phyloP scores from a whole-genome alignment of 2,797 vertebrate genomes.

The Falco columbarius region DNA sequence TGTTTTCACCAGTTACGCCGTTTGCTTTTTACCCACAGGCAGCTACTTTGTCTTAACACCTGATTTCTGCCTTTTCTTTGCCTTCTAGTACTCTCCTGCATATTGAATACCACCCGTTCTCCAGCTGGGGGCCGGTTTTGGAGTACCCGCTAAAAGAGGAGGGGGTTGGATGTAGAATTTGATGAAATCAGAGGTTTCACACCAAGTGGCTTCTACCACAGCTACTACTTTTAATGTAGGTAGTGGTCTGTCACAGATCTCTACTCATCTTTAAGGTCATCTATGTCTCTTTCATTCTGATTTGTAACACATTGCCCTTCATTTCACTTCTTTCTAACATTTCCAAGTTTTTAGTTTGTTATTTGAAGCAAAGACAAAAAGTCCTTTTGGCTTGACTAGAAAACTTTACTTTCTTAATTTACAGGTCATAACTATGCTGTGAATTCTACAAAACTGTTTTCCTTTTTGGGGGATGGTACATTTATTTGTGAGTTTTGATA shows the following conservation, averaged over 20 bases:
- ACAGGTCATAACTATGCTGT: background rate
- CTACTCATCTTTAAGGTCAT: background rate
- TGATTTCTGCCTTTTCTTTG: slow-evolving; percentile 25
- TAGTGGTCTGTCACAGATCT: background rate
- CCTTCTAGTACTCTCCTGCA: background rate
- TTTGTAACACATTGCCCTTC: background rate
- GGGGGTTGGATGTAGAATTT: background rate
- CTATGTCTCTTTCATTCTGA: background rate
- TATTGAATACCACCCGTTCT: background rate
- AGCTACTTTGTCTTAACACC: background rate
- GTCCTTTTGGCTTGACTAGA: background rate
- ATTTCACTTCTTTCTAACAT: background rate
- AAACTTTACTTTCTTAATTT: background rate
- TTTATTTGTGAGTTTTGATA: background rate
- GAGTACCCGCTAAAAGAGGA: background rate
- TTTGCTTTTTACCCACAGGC: slow-evolving; percentile 7
- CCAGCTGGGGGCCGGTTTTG: background rate
- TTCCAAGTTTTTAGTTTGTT: background rate
- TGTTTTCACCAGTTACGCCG: background rate
- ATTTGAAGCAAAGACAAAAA: background rate
- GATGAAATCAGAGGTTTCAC: background rate
- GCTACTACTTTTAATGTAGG: background rate
- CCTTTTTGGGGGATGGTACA: background rate
- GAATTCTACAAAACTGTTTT: background rate
- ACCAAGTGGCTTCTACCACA: background rate